phyloP scores from a whole-genome alignment of 2,113 vertebrate genomes.

The Mystacornis crossleyi region DNA sequence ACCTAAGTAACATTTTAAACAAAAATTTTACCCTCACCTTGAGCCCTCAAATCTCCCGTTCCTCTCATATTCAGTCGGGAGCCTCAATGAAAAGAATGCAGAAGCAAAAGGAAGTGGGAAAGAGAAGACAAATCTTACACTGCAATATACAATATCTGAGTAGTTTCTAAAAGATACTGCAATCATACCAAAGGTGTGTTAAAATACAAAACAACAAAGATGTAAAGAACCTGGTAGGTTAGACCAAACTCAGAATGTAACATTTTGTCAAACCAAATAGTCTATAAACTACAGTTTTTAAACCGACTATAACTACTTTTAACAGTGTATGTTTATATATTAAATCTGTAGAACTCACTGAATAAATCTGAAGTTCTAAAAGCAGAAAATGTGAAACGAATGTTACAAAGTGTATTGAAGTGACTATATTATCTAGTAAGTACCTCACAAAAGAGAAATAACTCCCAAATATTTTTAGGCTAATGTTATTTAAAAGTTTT shows the following conservation, averaged over 20 bases:
- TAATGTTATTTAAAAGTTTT: neutral
- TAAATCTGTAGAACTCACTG: neutral
- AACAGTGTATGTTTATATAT: neutral
- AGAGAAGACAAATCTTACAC: constrained; percentile 82
- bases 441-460: neutral
- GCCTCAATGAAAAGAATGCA: constrained; percentile 84
- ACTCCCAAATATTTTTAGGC: neutral
- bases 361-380: neutral
- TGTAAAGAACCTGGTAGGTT: constrained; percentile 64
- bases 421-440: neutral
- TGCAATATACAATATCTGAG: constrained; percentile 45
- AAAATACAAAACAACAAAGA: constrained; percentile 45
- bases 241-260: neutral
- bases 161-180: constrained; percentile 21
- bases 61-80: constrained; percentile 98
- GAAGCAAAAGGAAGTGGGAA: constrained; percentile 79
- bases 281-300: neutral
- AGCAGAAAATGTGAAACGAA: neutral
- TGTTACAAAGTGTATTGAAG: neutral
- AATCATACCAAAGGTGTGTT: constrained; percentile 6
- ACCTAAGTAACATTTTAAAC: constrained; percentile 61
- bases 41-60: constrained; percentile 99
- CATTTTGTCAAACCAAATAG: neutral
- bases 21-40: constrained; percentile 91
- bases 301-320: neutral